Base-by-base conservation (phyloP, 2,797 vertebrate species). In the Gorsachius magnificus region DNA sequence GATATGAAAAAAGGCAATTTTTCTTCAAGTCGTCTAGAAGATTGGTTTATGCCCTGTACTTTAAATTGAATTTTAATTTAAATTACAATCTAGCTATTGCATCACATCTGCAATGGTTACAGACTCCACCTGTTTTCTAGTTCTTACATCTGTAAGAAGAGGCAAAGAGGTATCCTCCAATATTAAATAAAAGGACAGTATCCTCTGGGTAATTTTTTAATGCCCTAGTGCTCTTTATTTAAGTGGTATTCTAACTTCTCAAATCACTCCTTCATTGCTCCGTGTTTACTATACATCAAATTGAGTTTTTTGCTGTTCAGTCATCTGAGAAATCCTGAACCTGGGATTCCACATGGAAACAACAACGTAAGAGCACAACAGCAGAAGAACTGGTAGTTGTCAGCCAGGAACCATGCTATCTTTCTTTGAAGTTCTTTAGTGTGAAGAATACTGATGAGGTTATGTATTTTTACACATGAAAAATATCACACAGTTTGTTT, bases 61-160 rank as follows among this genome's bases (percentile, higher is more conserved):
- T 95, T 89, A 63, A 93, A 92, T 6, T 68, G 9, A 89, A 83
- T 92, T 96, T 92, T 78, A 86, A 81, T 92, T 61, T 75, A 66
- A 85, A 84, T 88, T 31, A 93, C 65, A 92, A 81, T 85, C 74
- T 61, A 71, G 56, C 69, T 56, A 83, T 68, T 53, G 65, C 33
- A 87, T 71, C 41, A 54, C 24, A 91, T 53, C 65, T 87, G 60
- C 65, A 74, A 66, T 36, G 31, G 57, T 63, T 22, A 69, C n/a
- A 76, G 28, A 71, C 68, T 92, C 87, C n/a, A 94, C 70, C 71
- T 93, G 66, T 43, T 83, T 90, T 88, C 71, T 36, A 85, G 33
- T 36, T 41, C 51, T 58, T 75, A 75, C 11, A 65, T 20, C 16
- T 5, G 4, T n/a, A 46, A 68, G 56, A 31, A 82, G 12, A 74